phyloP scores from a whole-genome alignment of 2,113 vertebrate species.

The Xenopus tropicalis region UCB_Xtro_10.0 CM004443.2:136471501-136472000 shows the following conservation, averaged over 20 bases:
- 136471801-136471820: conserved; percentile 30
- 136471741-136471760: conserved; percentile 27
- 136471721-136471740: conserved; percentile 20
- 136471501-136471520: conserved; percentile 22
- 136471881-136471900: conserved; percentile 12
- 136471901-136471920: conserved; percentile 27
- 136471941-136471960: conserved; percentile 8
- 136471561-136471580: conserved; percentile 32
- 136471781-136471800: conserved; percentile 9
- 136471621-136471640: conserved; percentile 33
- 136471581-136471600: conserved; percentile 35
- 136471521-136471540: conserved; percentile 31
- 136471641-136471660: conserved; percentile 21
- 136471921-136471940: conserved; percentile 37
- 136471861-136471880: conserved; percentile 25
- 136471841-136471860: conserved; percentile 7
- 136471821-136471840: conserved; percentile 24
- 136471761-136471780: conserved; percentile 16
- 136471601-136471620: conserved; percentile 30
- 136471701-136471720: conserved; percentile 13
- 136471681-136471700: conserved; percentile 12
- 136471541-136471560: conserved; percentile 27
- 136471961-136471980: not conserved
- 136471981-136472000: not conserved
- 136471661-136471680: conserved; percentile 30